Evolutionary conservation across 2,888 invertebrate genomes (phyloP), one percentile per base, ranked within the genome.

Genomic region (Apamea anceps): DNA sequence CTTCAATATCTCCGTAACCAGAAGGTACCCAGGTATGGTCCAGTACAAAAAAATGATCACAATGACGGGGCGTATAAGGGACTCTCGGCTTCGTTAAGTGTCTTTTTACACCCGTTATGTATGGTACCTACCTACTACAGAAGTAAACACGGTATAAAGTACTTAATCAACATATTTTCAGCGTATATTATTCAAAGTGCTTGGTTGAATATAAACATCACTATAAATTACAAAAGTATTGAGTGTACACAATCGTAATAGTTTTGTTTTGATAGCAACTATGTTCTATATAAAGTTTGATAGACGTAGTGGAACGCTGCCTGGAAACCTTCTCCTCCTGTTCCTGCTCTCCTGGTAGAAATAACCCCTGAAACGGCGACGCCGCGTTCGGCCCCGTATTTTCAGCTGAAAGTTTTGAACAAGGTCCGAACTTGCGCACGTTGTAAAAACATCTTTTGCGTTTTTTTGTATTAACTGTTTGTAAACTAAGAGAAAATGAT

Each of bases 291-390:
- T 10, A 45, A 66, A 75, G 42, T 63, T 73, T 54, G 45, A 25
- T 54, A 75, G 37, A 62, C 13, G 71, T 71, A 57, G 66, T 18
- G 60, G 25, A 67, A 45, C 8, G 25, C 28, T 70, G 75, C 45
- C 75, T 86, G 75, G 74, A 74, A 82, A 67, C 5, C 0, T 37
- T 65, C 37, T 75, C 70, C 63, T 21, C 62, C 18, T 63, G 28
- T 79, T 85, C 77, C 80, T 92, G 82, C 2, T n/a, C n/a, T 75
- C 93, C 91, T 92, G 83, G 91, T 92, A 82, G 67, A 82, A 89
- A 91, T 93, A 93, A 92, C 92, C 92, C 92, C 91, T 90, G 90
- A 82, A 90, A 89, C 85, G 87, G 77, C 87, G 87, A 81, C 81
- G 75, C 79, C 76, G 68, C 86, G 80, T 79, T 75, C 78, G 80